These are phyloP conservation scores for Trimorus sp. DNA, from an alignment of 2,888 invertebrate species.

Conservation along the genomic window DNA sequence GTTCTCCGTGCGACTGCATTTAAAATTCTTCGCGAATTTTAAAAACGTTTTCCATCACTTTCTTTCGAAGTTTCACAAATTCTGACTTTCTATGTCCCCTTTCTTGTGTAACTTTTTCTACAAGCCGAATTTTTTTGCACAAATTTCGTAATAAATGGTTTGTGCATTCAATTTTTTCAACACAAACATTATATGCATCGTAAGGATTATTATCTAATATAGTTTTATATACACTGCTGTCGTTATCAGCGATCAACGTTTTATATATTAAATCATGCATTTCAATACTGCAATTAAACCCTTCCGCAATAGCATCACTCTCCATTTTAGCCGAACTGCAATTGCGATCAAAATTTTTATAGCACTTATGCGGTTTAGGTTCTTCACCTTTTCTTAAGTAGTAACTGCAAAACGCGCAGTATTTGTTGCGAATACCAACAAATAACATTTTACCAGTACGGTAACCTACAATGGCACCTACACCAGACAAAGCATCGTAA, in stretches of 20 bases:
- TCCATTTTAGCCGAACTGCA: conserved; percentile 72
- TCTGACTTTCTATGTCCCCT: conserved; percentile 12
- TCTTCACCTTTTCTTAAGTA: not conserved
- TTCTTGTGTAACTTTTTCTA: conserved; percentile 5
- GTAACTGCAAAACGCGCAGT: not conserved
- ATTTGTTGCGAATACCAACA: conserved; percentile 3
- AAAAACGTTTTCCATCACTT: conserved; percentile 6
- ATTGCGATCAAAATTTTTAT: conserved; percentile 69
- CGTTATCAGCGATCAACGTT: conserved; percentile 48
- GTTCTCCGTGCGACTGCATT: conserved; percentile 12
- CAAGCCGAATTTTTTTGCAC: conserved; percentile 43
- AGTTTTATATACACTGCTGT: conserved; percentile 45
- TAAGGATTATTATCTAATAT: conserved; percentile 38
- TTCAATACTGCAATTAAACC: conserved; percentile 65
- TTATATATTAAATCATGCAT: conserved; percentile 49
- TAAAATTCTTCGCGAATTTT: conserved; percentile 23
- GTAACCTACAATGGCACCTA: not conserved
- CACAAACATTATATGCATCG: conserved; percentile 10
- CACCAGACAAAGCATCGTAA: not conserved
- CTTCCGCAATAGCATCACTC: conserved; percentile 64
- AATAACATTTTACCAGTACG: not conserved
- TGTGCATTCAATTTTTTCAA: conserved; percentile 66
- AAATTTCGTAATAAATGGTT: conserved; percentile 72
- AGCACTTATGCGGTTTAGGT: conserved; percentile 11
- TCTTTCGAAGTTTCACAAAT: conserved; percentile 22